A percentile compares a stretch with the other conserved stretches of the same genome.
These are phyloP conservation scores for Arvicola amphibius DNA, from an alignment of 2,797 vertebrate genomes.

Conservation along the genomic window DNA sequence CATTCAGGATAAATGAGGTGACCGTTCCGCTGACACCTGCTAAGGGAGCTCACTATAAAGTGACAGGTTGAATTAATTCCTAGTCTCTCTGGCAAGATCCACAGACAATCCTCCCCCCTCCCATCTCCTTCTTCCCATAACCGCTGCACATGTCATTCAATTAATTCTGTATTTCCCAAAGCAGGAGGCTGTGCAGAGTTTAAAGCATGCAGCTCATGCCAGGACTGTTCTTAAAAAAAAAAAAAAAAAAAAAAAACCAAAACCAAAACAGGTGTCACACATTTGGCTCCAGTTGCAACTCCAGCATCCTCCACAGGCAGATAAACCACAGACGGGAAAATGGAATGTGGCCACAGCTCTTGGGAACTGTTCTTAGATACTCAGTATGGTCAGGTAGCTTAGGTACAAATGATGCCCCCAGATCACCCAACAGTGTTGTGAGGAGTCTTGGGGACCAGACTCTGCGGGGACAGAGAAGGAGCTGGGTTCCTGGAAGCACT, in stretches of 20 bases:
- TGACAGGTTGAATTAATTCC: conserved; percentile 70
- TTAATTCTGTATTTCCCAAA: conserved; percentile 80
- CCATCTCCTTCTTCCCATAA: conserved; percentile 68
- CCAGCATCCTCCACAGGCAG: background rate
- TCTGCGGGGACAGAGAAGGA: background rate
- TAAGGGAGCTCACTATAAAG: conserved; percentile 62
- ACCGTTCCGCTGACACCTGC: conserved; percentile 43
- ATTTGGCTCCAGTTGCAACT: background rate
- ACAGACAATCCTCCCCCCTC: conserved; percentile 33
- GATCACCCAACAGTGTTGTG: background rate
- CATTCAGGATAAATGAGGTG: conserved; percentile 23
- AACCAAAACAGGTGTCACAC: background rate
- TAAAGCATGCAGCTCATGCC: conserved; percentile 2
- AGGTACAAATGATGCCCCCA: background rate
- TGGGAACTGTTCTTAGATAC: background rate
- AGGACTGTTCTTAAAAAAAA: conserved; percentile 45
- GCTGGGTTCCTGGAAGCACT: background rate
- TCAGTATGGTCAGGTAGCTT: background rate
- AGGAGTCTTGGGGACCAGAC: background rate
- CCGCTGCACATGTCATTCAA: conserved; percentile 72
- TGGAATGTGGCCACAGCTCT: background rate
- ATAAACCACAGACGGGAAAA: conserved; percentile 13
- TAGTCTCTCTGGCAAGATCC: conserved; percentile 64
- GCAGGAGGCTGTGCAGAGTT: conserved; percentile 60
- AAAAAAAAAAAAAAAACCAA: background rate